Base-by-base conservation (phyloP, 2,113 vertebrate genomes). In the Aramus guarauna region DNA sequence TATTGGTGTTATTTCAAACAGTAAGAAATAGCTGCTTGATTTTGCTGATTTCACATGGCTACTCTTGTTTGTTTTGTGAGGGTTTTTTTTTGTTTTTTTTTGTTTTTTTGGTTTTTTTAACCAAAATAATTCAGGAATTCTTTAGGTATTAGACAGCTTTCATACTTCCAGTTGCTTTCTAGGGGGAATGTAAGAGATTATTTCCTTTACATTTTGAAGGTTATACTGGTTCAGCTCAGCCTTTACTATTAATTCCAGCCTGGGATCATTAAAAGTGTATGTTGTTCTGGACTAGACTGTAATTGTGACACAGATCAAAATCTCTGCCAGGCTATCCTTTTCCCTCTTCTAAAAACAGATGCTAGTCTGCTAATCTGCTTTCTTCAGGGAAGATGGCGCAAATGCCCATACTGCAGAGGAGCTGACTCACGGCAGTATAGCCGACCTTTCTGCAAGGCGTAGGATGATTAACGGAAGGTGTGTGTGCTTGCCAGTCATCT, bases 321-420 rank as follows among this genome's bases (percentile, higher is more conserved):
- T 37, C 79, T 79, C 77, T 96, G 64, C 85, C 95, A 73, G 71
- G 66, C 62, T 88, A 37, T 94, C 55, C 63, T 77, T 75, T n/a
- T 66, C 66, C 34, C 53, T 79, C 74, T 96, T 64, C n/a, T 71
- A 66, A 88, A 71, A 95, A 69, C 73, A 78, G 94, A 89, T n/a
- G n/a, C n/a, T n/a, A n/a, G n/a, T n/a, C n/a, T n/a, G n/a, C n/a
- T n/a, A n/a, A n/a, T 81, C 86, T 95, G 91, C 88, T 81, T 91
- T n/a, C 76, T 75, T 53, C 2, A 3, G 80, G 66, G 68, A 67
- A 9, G 72, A 69, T 68, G 89, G 69, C 84, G 79, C 88, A 92
- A 89, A 58, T 85, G 80, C 92, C 75, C 26, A 1, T 7, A 4
- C 37, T 81, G 82, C 43, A 47, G 84, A 81, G 80, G 47, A 91